These are phyloP conservation scores for Mixornis gularis DNA, from an alignment of 2,113 vertebrate genomes.

Conservation along the genomic window DNA sequence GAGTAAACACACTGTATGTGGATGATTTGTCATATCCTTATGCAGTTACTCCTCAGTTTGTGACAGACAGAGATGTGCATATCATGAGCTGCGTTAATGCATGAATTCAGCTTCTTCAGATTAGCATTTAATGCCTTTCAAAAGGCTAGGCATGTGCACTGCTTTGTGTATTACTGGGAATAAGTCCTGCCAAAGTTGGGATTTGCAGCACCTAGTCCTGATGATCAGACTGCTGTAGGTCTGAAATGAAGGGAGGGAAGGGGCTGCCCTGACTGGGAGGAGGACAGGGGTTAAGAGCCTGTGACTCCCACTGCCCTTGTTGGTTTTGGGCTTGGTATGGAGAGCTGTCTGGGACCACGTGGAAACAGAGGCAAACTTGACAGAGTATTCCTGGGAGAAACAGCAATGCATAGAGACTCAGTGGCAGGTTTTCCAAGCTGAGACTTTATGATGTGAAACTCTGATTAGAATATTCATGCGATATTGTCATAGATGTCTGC, in stretches of 20 bases:
- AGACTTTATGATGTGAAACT: neutral
- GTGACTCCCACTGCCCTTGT: fast-evolving
- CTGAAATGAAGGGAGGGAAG: neutral
- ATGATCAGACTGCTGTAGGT: neutral
- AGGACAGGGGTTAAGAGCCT: neutral
- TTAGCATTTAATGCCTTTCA: neutral
- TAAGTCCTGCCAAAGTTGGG: fast-evolving
- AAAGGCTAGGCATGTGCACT: neutral
- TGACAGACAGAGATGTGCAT: neutral
- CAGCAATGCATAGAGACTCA: neutral
- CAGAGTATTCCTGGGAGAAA: neutral
- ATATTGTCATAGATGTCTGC: neutral
- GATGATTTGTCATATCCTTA: neutral
- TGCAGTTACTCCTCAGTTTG: fast-evolving
- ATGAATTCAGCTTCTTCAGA: neutral
- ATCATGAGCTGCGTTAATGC: neutral
- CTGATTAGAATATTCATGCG: neutral
- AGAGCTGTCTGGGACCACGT: neutral
- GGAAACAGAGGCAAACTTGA: neutral
- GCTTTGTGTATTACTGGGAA: neutral
- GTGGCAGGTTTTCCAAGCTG: neutral
- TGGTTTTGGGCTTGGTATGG: fast-evolving
- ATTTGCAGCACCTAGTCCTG: neutral
- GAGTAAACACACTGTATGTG: neutral
- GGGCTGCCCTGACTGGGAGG: neutral